Percentiles rank a stretch among this genome's conserved stretches.
Conservation (phyloP, 2,888 invertebrate genomes). For the Anticlea derivata region DNA sequence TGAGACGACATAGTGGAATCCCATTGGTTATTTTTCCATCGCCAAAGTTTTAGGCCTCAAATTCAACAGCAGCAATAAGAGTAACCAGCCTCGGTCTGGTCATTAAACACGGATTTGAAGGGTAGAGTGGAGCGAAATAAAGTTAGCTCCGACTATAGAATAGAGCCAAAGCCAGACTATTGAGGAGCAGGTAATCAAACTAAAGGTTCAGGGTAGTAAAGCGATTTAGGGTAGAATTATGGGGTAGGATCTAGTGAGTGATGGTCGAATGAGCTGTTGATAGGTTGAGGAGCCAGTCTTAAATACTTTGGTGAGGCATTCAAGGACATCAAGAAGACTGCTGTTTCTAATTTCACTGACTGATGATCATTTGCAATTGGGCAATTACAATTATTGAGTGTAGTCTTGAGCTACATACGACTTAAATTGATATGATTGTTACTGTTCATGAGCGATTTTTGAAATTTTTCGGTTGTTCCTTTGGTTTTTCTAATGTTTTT, state of each 20-base stretch:
- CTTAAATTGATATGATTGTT: too few relatives aligned
- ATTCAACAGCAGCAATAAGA: constrained; percentile 5
- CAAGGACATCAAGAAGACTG: too few relatives aligned
- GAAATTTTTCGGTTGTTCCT: too few relatives aligned
- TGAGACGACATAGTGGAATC: too few relatives aligned
- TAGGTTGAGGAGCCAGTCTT: neutral
- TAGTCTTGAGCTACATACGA: too few relatives aligned
- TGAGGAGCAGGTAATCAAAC: constrained; percentile 64
- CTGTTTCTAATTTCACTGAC: too few relatives aligned
- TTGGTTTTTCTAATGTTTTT: too few relatives aligned
- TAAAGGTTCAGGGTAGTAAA: constrained; percentile 53
- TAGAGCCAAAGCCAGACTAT: constrained; percentile 12
- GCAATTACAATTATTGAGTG: too few relatives aligned
- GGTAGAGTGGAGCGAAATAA: constrained; percentile 76
- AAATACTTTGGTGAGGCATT: neutral
- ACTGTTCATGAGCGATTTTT: too few relatives aligned
- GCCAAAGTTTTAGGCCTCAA: constrained; percentile 14
- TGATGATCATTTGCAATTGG: too few relatives aligned
- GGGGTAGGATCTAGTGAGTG: constrained; percentile 8
- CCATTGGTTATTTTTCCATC: too few relatives aligned
- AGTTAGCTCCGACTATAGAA: constrained; percentile 58
- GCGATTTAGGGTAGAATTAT: constrained; percentile 13
- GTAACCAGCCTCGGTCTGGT: constrained; percentile 48
- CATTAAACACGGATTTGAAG: constrained; percentile 82
- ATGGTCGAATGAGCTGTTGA: constrained; percentile 10